Conservation (phyloP, 1,140 invertebrate genomes). For the Globodera rostochiensis region DNA sequence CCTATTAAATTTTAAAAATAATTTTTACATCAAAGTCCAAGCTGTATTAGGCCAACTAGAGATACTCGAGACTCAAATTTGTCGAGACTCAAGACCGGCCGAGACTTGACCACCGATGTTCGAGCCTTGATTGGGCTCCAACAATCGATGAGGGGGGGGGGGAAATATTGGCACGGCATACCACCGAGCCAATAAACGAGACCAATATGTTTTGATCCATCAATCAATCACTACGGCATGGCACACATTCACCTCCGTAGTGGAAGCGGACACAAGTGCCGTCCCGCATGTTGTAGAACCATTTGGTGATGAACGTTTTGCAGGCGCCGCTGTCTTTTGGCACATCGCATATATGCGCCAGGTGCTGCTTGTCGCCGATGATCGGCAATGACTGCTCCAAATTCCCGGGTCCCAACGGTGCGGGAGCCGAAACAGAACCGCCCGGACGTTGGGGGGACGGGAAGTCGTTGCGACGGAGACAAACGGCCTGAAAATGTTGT, state of each 20-base stretch:
- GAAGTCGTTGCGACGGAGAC: conserved; percentile 14
- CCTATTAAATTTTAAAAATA: conserved; percentile 58
- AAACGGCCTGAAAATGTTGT: not conserved
- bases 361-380: conserved; percentile 24
- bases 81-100: too few relatives aligned
- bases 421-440: not conserved
- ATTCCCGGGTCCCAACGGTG: conserved; percentile 22
- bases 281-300: conserved; percentile 74
- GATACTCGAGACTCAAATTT: not conserved
- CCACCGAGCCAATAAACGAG: not conserved
- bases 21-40: not conserved
- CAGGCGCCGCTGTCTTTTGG: conserved; percentile 80
- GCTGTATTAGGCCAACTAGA: not conserved
- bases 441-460: not conserved
- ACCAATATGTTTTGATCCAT: not conserved
- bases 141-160: too few relatives aligned
- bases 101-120: not conserved
- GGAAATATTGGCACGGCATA: too few relatives aligned
- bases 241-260: conserved; percentile 78
- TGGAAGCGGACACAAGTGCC: conserved; percentile 91
- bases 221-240: not conserved
- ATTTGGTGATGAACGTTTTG: conserved; percentile 74
- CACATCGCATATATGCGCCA: conserved; percentile 66
- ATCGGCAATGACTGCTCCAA: conserved; percentile 20
- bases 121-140: not conserved